Evolutionary conservation across 23 tunicate genomes (phyloP).

Genomic region (Aplidium turbinatum): DNA sequence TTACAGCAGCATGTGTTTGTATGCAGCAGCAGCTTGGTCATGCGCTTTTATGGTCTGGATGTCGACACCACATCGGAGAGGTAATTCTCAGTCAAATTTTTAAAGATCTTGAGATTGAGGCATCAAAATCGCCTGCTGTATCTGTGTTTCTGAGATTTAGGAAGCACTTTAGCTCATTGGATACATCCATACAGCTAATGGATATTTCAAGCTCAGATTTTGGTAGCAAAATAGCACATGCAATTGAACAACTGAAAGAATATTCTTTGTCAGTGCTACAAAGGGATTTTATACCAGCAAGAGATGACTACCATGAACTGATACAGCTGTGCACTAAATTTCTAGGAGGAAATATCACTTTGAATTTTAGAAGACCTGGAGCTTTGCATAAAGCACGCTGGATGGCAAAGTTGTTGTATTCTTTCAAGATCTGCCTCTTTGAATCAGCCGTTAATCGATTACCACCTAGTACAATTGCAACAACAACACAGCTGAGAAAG

Average conservation of each 20-base stretch:
- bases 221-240: neutral
- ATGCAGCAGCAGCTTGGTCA: conserved; percentile 20
- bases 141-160: conserved; percentile 14
- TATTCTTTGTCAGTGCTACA: conserved; percentile 17
- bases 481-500: neutral
- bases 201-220: conserved; percentile 20
- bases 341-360: conserved; percentile 17
- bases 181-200: neutral
- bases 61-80: conserved; percentile 21
- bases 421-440: conserved; percentile 21
- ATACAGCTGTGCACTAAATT: conserved; percentile 21
- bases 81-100: conserved; percentile 23
- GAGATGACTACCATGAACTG: conserved; percentile 27
- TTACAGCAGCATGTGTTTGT: conserved; percentile 33
- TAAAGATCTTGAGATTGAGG: conserved; percentile 8
- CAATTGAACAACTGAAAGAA: conserved; percentile 2
- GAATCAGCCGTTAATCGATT: conserved; percentile 1
- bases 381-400: neutral
- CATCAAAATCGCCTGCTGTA: conserved; percentile 17
- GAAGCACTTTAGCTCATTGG: conserved; percentile 23
- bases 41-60: conserved; percentile 25
- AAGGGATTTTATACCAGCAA: conserved; percentile 17
- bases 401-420: conserved; percentile 6
- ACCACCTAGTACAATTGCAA: neutral
- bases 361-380: conserved; percentile 6